A percentile compares a stretch with the other conserved stretches of the same genome.
These are phyloP conservation scores for Ferdinandea cuprea DNA, from an alignment of 2,888 invertebrate species.

Conservation along the genomic window DNA sequence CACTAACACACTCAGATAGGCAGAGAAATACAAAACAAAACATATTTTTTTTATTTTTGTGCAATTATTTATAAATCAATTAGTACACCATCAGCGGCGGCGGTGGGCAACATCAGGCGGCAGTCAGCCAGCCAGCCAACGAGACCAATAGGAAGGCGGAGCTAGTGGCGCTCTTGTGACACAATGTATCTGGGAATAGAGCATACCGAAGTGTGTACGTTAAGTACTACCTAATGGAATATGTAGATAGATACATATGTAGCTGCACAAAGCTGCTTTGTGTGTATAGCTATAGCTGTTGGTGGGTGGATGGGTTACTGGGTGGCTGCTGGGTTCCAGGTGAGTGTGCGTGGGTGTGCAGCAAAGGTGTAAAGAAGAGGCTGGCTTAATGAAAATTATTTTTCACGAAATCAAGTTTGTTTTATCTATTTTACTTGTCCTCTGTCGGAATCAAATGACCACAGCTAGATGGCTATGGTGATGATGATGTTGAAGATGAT, in stretches of 20 bases:
- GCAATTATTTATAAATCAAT: slow-evolving; percentile 74
- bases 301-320: slow-evolving; percentile 16
- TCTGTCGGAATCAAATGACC: slow-evolving; percentile 31
- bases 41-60: slow-evolving; percentile 55
- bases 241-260: not conserved
- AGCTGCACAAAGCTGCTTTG: no score
- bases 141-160: slow-evolving; percentile 73
- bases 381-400: slow-evolving; percentile 58
- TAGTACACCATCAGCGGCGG: slow-evolving; percentile 56
- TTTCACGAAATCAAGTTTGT: slow-evolving; percentile 23
- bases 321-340: slow-evolving; percentile 14
- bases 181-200: slow-evolving; percentile 65
- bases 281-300: slow-evolving; percentile 10
- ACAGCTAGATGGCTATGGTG: not conserved
- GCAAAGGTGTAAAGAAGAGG: slow-evolving; percentile 35
- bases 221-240: slow-evolving; percentile 19
- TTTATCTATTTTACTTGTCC: not conserved
- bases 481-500: not conserved
- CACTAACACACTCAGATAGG: slow-evolving; percentile 9
- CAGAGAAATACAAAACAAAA: not conserved
- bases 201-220: slow-evolving; percentile 15
- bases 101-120: slow-evolving; percentile 26
- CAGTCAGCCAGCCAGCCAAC: slow-evolving; percentile 62
- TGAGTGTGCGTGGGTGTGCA: slow-evolving; percentile 31
- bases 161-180: slow-evolving; percentile 67